Conservation (phyloP, 2,113 vertebrate species). For the Catagonus wagneri region DNA sequence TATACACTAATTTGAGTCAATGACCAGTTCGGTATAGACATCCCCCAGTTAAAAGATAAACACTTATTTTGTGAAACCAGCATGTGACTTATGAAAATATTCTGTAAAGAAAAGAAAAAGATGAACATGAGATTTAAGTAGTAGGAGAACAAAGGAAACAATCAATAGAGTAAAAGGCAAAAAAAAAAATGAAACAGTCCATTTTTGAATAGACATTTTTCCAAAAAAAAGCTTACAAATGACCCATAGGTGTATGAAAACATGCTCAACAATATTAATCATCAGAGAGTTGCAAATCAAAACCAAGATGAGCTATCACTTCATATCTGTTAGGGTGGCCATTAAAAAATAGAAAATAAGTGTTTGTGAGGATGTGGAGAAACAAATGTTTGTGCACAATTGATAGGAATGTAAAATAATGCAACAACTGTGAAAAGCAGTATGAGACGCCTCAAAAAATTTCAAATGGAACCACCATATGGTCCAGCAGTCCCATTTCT, state of each 20-base stretch:
- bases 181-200: neutral
- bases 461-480: neutral
- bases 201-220: neutral
- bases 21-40: neutral
- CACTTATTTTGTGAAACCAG: neutral
- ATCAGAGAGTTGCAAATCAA: neutral
- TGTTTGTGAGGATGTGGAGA: neutral
- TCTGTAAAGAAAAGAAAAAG: conserved; percentile 17
- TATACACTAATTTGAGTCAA: neutral
- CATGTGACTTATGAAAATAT: conserved; percentile 1
- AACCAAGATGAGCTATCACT: neutral
- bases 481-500: neutral
- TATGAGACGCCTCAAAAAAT: neutral
- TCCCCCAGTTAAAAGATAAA: neutral
- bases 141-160: neutral
- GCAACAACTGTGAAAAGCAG: neutral
- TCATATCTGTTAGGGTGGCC: neutral
- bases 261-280: neutral
- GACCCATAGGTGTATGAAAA: neutral
- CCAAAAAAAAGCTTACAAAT: neutral
- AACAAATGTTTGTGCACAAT: neutral
- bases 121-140: neutral
- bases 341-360: neutral
- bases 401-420: neutral
- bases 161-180: neutral